Conservation (phyloP, 1,140 invertebrate genomes). For the Frieseomelitta varia region DNA sequence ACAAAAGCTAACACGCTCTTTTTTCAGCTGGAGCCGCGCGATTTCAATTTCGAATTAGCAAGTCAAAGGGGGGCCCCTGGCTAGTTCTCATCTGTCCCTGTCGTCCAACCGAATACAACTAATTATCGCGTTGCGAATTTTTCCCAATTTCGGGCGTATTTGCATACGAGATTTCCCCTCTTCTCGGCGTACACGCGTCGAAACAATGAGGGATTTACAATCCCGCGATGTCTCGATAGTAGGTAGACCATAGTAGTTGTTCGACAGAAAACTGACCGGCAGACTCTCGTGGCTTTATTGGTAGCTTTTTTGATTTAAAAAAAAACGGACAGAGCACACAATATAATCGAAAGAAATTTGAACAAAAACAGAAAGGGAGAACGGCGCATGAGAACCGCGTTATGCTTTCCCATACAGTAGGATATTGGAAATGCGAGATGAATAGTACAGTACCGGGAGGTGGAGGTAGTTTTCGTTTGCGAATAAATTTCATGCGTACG, state of each 20-base stretch:
- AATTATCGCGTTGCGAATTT: conserved; percentile 43
- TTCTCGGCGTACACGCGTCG: background rate
- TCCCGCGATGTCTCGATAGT: background rate
- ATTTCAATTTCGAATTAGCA: conserved; percentile 63
- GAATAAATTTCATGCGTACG: background rate
- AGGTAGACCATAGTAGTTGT: no score
- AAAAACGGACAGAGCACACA: background rate
- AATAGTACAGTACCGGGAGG: background rate
- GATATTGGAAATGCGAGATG: background rate
- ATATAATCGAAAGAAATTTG: background rate
- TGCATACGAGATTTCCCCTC: no score
- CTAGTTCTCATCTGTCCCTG: conserved; percentile 19
- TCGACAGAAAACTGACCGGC: background rate
- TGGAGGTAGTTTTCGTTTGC: background rate
- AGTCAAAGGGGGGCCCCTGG: conserved; percentile 41
- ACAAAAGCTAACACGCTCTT: conserved; percentile 64
- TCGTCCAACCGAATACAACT: conserved; percentile 36
- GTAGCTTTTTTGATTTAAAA: background rate
- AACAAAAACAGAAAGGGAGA: background rate
- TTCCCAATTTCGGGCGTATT: background rate
- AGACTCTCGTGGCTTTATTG: background rate
- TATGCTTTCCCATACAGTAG: background rate
- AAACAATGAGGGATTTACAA: background rate
- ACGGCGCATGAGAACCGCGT: background rate
- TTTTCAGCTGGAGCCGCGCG: conserved; percentile 25